Evolutionary conservation across 2,113 vertebrate genomes (phyloP).

Genomic region (Benitochromis conjunctus): DNA sequence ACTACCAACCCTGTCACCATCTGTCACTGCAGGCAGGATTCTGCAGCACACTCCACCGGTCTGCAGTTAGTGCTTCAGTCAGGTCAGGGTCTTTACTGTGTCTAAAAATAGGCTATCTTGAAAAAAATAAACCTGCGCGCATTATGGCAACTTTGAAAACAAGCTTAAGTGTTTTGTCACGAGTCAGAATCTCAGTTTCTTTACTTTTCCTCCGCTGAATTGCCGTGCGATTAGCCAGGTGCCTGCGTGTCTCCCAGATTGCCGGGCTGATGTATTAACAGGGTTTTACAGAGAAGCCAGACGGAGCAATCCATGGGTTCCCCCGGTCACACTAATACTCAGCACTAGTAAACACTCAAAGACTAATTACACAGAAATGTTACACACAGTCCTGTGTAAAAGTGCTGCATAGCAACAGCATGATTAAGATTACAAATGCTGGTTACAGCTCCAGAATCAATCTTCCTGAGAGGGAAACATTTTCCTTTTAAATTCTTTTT

Average conservation of each 20-base stretch:
- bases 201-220: background rate
- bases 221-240: background rate
- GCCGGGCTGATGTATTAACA: constrained; percentile 37
- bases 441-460: background rate
- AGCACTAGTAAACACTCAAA: constrained; percentile 19
- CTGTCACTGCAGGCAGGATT: constrained; percentile 36
- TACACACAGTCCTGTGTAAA: background rate
- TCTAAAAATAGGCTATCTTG: background rate
- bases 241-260: constrained; percentile 2
- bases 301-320: constrained; percentile 43
- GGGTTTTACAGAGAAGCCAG: constrained; percentile 47
- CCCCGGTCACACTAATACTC: constrained; percentile 44
- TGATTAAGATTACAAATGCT: background rate
- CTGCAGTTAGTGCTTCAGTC: constrained; percentile 12
- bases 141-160: background rate
- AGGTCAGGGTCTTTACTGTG: background rate
- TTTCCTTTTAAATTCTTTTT: background rate
- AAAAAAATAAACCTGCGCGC: background rate
- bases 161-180: background rate
- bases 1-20: constrained; percentile 34
- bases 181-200: background rate
- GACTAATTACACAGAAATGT: constrained; percentile 27
- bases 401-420: background rate
- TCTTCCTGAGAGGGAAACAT: background rate
- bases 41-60: background rate